A percentile compares a stretch with the other conserved stretches of the same genome.
Conservation (phyloP, 2,888 invertebrate species). For the Elmis aenea region DNA sequence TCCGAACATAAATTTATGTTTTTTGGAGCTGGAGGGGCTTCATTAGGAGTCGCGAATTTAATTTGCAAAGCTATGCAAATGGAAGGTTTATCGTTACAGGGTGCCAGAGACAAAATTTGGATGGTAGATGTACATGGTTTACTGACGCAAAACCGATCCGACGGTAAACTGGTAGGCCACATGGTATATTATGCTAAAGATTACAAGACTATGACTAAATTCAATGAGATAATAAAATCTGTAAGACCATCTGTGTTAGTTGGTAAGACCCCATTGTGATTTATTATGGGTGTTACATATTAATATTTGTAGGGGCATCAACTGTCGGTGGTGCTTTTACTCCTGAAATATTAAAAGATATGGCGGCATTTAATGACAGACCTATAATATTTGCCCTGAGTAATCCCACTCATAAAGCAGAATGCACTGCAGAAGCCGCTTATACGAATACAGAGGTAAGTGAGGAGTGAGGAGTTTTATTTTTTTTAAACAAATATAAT, state of each 20-base stretch:
- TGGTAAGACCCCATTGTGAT: conserved; percentile 54
- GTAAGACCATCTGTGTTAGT: conserved; percentile 86
- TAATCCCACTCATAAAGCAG: conserved; percentile 96
- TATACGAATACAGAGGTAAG: conserved; percentile 82
- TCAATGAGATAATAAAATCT: conserved; percentile 73
- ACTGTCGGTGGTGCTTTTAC: conserved; percentile 91
- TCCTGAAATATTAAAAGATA: conserved; percentile 73
- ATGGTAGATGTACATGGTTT: conserved; percentile 94
- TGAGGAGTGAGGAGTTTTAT: conserved; percentile 6
- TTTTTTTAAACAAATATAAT: no score
- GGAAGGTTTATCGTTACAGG: conserved; percentile 55
- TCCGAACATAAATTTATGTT: conserved; percentile 86
- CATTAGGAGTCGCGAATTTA: conserved; percentile 30
- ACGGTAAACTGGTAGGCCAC: conserved; percentile 64
- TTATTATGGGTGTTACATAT: no score
- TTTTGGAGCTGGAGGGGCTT: conserved; percentile 72
- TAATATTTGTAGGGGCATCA: conserved; percentile 71
- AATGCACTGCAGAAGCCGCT: conserved; percentile 95
- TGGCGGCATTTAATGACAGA: conserved; percentile 80
- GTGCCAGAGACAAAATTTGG: conserved; percentile 86
- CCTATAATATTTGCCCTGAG: conserved; percentile 96
- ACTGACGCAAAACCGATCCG: conserved; percentile 63
- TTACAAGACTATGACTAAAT: conserved; percentile 68
- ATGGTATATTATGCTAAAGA: conserved; percentile 73
- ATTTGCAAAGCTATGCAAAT: conserved; percentile 39